Evolutionary conservation across 1,140 invertebrate genomes (phyloP), one percentile per base, ranked within the genome.

Genomic region (Apis florea): DNA sequence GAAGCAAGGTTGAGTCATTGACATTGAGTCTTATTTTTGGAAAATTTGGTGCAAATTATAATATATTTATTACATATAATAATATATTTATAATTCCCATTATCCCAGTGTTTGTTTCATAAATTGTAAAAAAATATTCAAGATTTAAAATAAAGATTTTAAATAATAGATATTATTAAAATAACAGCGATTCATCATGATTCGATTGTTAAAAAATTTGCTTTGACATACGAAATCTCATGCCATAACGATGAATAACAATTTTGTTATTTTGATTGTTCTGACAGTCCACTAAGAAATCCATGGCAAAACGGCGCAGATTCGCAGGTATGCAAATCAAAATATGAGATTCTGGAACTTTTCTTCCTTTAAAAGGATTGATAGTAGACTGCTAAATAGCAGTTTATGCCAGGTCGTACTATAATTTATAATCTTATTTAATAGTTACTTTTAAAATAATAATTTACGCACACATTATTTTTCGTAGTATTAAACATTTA

Each of bases 201-300:
- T 85, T 84, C 63, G 31, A 80, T 84, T 85, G 69, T 84, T 83
- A 83, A 83, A 66, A 85, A 79, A 58, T 86, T 85, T 83, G 84
- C 61, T 80, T 83, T 82, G 78, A 80, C 84, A 64, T 87, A 83
- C 59, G 63, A 85, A 86, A 77, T 73, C 64, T 89, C 83, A 83
- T 83, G 71, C 64, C 86, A 75, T 84, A 49, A 71, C n/a, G 64
- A 84, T 77, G 77, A 89, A 91, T 92, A 92, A 91, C 88, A 68
- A 89, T 85, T 89, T 82, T 88, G 82, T 84, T 90, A 83, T 93
- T 92, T 92, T 92, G 86, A 87, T 91, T 93, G 89, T 91, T 92
- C 85, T 87, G 89, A 92, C 92, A 93, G 92, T 92, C 91, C 86
- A 91, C 91, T 92, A 92, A 91, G 90, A 92, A 92, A 92, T 76